Evolutionary conservation across 2,113 vertebrate genomes (phyloP), one percentile per base, ranked within the genome.

Genomic region (Leptobrachium leishanense): DNA sequence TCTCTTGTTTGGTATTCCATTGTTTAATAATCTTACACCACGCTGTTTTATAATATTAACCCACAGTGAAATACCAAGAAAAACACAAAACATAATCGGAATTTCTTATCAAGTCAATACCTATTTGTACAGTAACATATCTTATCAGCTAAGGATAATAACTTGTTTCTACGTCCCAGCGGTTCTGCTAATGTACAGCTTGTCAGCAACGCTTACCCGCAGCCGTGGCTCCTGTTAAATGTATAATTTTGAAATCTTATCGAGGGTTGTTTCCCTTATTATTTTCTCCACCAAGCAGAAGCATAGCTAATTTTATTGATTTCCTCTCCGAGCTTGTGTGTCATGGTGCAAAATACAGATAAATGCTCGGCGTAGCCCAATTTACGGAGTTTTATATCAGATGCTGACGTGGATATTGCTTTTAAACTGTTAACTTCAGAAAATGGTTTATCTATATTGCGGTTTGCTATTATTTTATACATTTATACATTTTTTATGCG

Each of bases 301-400:
- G 55, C 55, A 59, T 59, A 12, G 55, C 55, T 59, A 59, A 59
- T 59, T 59, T 59, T 11, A 59, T 59, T 59, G 55, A 59, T 59
- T 59, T 59, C 13, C 55, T 59, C 13, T 59, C 55, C 55, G 13
- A 59, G 13, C 13, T 1, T 59, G 55, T 3, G 13, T 59, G 55
- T 59, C 55, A 59, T 12, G 1, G 55, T 13, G 55, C 4, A 59
- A 59, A 59, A 59, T 15, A 59, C 55, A 59, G 10, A 59, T 1
- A 59, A 59, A 59, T 59, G 55, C 55, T 59, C 55, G 13, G 13
- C 46, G 46, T 50, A 50, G 46, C 11, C 1, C 55, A 59, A 13
- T 59, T 12, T 12, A 13, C 55, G 3, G 3, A 59, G 55, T 59
- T 59, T 15, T 59, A 59, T 59, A 15, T 59, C 1, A 13, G 1